These are phyloP conservation scores for Crotalus tigris DNA, from an alignment of 2,113 vertebrate genomes.

Conservation along the genomic window DNA sequence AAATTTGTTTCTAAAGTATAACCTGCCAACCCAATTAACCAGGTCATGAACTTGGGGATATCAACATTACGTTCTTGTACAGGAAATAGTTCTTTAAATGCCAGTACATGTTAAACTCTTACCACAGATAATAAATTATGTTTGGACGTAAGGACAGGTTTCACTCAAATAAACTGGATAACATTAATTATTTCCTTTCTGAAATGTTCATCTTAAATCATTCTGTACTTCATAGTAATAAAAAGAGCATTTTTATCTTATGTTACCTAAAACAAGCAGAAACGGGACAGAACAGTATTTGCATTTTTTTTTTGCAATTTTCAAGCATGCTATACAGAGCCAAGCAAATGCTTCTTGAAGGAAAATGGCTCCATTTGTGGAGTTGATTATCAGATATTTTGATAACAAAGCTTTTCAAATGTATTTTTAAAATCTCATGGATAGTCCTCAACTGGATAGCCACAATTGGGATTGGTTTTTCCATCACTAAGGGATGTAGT, in stretches of 20 bases:
- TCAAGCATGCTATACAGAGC: neutral
- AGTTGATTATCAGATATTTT: neutral
- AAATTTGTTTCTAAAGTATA: neutral
- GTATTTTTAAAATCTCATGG: constrained; percentile 37
- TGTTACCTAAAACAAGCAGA: constrained; percentile 6
- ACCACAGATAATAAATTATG: neutral
- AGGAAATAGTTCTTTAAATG: constrained; percentile 12
- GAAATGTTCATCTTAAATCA: neutral
- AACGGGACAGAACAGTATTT: neutral
- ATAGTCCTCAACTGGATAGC: no score
- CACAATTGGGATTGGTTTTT: no score
- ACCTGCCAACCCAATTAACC: neutral
- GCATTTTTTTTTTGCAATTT: constrained; percentile 24
- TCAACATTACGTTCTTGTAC: neutral
- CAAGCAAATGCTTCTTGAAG: constrained; percentile 24
- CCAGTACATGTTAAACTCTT: neutral
- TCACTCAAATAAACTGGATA: constrained; percentile 1
- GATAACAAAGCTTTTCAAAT: constrained; percentile 15
- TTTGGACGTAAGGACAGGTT: constrained; percentile 44
- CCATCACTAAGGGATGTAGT: no score
- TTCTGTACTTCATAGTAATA: neutral
- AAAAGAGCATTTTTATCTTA: constrained; percentile 27
- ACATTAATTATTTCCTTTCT: constrained; percentile 16
- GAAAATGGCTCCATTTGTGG: constrained; percentile 25
- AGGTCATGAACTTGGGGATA: neutral